A percentile compares a stretch with the other conserved stretches of the same genome.
Conservation (phyloP, 2,888 invertebrate species). For the Lycophotia porphyrea region DNA sequence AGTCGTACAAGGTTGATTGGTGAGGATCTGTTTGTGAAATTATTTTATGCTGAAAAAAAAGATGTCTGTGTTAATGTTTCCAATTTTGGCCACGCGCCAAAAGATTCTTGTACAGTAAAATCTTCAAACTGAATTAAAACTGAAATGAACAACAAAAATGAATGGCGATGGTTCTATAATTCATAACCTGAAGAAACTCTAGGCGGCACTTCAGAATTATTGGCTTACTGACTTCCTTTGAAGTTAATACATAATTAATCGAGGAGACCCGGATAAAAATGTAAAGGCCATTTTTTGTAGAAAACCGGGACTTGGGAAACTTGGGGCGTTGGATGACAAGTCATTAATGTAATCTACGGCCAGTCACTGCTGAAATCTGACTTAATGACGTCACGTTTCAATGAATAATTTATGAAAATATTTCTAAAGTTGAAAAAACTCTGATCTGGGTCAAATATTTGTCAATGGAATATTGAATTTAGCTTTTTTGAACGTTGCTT, state of each 20-base stretch:
- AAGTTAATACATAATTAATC: slow-evolving; percentile 71
- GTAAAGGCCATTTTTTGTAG: slow-evolving; percentile 59
- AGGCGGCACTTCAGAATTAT: slow-evolving; percentile 62
- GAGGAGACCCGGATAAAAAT: slow-evolving; percentile 51
- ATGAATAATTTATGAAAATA: slow-evolving; percentile 54
- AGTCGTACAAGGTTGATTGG: background rate
- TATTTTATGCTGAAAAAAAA: background rate
- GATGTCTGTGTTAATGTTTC: background rate
- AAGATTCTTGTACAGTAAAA: background rate
- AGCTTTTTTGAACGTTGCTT: background rate
- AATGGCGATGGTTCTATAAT: slow-evolving; percentile 55
- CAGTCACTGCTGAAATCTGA: slow-evolving; percentile 44
- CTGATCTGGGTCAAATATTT: slow-evolving; percentile 26
- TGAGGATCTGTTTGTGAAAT: background rate
- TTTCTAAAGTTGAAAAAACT: slow-evolving; percentile 12
- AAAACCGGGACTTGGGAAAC: slow-evolving; percentile 46
- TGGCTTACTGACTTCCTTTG: slow-evolving; percentile 68
- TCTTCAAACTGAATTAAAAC: slow-evolving; percentile 49
- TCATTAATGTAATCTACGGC: slow-evolving; percentile 61
- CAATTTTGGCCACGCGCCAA: background rate
- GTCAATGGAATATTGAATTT: slow-evolving; percentile 11
- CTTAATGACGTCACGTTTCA: slow-evolving; percentile 49
- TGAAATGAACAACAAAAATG: slow-evolving; percentile 51
- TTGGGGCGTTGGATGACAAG: slow-evolving; percentile 55
- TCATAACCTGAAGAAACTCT: slow-evolving; percentile 45